Evolutionary conservation across 2,888 invertebrate species (phyloP).

Genomic region (Andrena minutula): DNA sequence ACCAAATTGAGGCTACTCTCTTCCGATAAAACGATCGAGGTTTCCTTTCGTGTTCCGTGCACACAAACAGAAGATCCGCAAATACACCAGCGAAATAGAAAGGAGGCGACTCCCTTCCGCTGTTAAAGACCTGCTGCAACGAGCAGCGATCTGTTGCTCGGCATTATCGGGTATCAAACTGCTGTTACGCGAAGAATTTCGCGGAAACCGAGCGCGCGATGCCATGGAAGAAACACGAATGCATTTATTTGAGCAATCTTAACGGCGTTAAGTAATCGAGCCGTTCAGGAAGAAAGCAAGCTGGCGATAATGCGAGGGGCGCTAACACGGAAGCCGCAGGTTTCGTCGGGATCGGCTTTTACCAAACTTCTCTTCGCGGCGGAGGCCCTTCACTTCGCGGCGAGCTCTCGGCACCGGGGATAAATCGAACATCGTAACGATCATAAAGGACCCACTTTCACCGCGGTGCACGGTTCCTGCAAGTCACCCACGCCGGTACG

Average conservation of each 20-base stretch:
- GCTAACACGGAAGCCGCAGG: slow-evolving; percentile 19
- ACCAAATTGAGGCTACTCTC: slow-evolving; percentile 8
- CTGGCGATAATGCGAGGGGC: not conserved
- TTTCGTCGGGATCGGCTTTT: slow-evolving; percentile 34
- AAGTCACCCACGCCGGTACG: slow-evolving; percentile 65
- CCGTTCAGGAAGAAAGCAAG: slow-evolving; percentile 25
- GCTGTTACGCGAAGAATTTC: not conserved
- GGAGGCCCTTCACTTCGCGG: slow-evolving; percentile 45
- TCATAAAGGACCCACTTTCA: slow-evolving; percentile 65
- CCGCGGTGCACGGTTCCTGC: slow-evolving; percentile 46
- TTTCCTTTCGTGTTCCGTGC: slow-evolving; percentile 5
- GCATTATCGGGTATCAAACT: not conserved
- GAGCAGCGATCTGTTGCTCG: not conserved
- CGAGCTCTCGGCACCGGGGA: slow-evolving; percentile 36
- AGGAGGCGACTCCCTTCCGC: not conserved
- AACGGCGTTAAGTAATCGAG: slow-evolving; percentile 19
- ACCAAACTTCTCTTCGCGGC: slow-evolving; percentile 44
- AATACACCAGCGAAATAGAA: slow-evolving; percentile 12
- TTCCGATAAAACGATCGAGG: slow-evolving; percentile 3
- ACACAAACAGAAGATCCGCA: not conserved
- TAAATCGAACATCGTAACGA: slow-evolving; percentile 60
- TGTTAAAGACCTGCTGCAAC: not conserved
- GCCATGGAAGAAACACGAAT: not conserved
- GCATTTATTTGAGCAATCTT: not conserved
- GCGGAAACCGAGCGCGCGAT: not conserved